Evolutionary conservation across 2,113 vertebrate genomes (phyloP).

Genomic region (Antechinus flavipes): DNA sequence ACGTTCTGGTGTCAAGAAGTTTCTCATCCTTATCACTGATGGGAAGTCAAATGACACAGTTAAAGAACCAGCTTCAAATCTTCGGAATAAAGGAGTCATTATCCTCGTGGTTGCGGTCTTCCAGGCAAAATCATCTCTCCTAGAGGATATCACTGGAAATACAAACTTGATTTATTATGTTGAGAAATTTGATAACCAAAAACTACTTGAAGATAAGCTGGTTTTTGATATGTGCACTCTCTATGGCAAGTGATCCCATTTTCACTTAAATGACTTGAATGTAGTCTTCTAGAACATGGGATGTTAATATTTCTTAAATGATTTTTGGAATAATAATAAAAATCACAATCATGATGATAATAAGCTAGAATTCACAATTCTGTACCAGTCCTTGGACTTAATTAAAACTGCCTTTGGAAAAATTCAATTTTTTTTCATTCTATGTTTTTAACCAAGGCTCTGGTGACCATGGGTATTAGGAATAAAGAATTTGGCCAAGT

Average conservation of each 20-base stretch:
- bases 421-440: neutral
- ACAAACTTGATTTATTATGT: constrained; percentile 61
- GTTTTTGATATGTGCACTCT: constrained; percentile 73
- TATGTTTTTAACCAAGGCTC: neutral
- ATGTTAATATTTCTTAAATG: constrained; percentile 20
- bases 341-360: neutral
- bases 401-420: neutral
- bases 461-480: neutral
- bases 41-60: constrained; percentile 71
- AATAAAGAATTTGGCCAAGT: neutral
- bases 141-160: constrained; percentile 78
- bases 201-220: constrained; percentile 68
- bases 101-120: constrained; percentile 75
- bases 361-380: constrained; percentile 3
- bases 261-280: neutral
- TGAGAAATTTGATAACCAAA: constrained; percentile 72
- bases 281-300: neutral
- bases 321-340: neutral
- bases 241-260: constrained; percentile 49
- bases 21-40: constrained; percentile 81
- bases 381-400: neutral
- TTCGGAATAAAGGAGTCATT: constrained; percentile 63
- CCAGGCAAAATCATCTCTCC: constrained; percentile 52
- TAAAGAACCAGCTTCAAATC: constrained; percentile 46
- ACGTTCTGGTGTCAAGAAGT: constrained; percentile 58